These are phyloP conservation scores for Platorchestia sp. DNA, from an alignment of 1,140 invertebrate genomes.

Conservation along the genomic window DNA sequence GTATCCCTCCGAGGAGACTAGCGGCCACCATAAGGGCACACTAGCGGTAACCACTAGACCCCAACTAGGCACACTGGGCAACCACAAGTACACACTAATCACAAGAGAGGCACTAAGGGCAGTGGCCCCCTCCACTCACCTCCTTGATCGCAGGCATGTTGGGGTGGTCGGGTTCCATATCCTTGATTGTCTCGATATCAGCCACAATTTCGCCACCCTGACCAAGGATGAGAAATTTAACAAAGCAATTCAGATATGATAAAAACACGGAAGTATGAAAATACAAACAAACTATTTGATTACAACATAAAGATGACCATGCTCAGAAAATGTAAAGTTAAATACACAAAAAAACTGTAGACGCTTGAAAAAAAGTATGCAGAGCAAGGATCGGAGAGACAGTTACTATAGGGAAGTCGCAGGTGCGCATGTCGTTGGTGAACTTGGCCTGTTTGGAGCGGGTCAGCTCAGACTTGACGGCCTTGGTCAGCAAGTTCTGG, in stretches of 20 bases:
- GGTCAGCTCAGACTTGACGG: not conserved
- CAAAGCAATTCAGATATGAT: not conserved
- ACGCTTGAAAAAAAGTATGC: too few species aligned
- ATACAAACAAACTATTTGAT: too few species aligned
- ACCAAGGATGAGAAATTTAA: not conserved
- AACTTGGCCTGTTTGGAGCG: slow-evolving; percentile 39
- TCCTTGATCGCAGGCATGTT: slow-evolving; percentile 18
- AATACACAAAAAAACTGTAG: not conserved
- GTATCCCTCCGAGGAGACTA: too few species aligned
- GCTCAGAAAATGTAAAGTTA: not conserved
- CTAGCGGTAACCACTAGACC: too few species aligned
- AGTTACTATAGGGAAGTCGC: slow-evolving; percentile 11
- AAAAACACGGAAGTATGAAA: too few species aligned
- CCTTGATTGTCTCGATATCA: slow-evolving; percentile 22
- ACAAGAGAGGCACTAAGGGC: too few species aligned
- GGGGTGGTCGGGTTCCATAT: not conserved
- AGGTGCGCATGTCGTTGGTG: slow-evolving; percentile 29
- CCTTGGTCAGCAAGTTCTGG: slow-evolving; percentile 13
- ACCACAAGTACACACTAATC: too few species aligned
- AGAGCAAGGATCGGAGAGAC: too few species aligned
- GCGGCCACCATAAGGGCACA: too few species aligned
- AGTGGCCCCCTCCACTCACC: not conserved
- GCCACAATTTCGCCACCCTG: slow-evolving; percentile 21
- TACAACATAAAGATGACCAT: not conserved
- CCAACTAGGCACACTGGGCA: too few species aligned